Evolutionary conservation across 2,888 invertebrate genomes (phyloP), one percentile per base, ranked within the genome.

Genomic region (Esperia sulphurella): DNA sequence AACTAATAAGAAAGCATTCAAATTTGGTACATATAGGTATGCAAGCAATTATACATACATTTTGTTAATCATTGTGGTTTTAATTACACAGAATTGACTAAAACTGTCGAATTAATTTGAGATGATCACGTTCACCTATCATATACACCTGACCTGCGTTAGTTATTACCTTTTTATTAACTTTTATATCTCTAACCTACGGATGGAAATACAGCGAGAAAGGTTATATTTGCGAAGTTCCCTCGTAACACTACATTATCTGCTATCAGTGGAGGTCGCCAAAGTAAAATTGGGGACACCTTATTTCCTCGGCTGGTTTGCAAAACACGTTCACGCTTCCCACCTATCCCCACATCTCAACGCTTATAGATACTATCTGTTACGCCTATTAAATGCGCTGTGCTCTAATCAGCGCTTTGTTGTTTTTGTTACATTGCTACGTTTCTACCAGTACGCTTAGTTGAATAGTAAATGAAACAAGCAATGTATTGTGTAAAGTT

Each of bases 291-390:
- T 85, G 79, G 82, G 84, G 81, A 83, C 82, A 84, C 82, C 84
- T 84, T 87, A 85, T 85, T 86, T 82, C 80, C 83, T 77, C 77
- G 78, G 81, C 80, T 79, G 83, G 85, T 81, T 86, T 85, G 85
- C 87, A 86, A 87, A 86, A 88, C 87, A 88, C 86, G 87, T 87
- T 86, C 84, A 74, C 84, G 86, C 79, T 85, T 87, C 79, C 84
- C 83, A 87, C 85, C 85, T 84, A 85, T 86, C 85, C 82, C 81
- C 83, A 84, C 86, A 87, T 87, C 84, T 86, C 87, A 88, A 85
- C 85, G 86, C 86, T 83, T 86, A 83, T 83, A 86, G 85, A 84
- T 87, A 86, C 71, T 84, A 84, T 87, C 86, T 83, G 83, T 80
- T 83, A 85, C 81, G 77, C 77, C 75, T 82, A 81, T 79, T 82